Percentiles rank a stretch among this genome's conserved stretches.
phyloP scores from a whole-genome alignment of 2,113 vertebrate genomes.

The Oreochromis tanganicae region DNA sequence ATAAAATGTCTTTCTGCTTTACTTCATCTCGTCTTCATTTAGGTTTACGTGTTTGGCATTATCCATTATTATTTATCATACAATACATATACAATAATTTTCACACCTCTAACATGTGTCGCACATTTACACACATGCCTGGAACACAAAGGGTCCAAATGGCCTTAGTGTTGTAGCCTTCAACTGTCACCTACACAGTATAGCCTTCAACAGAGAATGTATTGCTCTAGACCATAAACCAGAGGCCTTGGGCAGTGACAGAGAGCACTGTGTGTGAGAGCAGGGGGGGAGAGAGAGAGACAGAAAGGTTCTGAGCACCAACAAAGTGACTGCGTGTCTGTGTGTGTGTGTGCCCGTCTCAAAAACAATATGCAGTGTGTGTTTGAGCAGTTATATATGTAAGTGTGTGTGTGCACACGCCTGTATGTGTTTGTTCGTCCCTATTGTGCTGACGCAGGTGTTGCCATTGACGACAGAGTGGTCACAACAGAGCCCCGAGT shows the following conservation, averaged over 20 bases:
- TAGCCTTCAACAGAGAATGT: constrained; percentile 49
- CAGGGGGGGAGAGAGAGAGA: not conserved
- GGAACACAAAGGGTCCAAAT: not conserved
- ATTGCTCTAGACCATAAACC: constrained; percentile 49
- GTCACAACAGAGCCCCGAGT: constrained; percentile 58
- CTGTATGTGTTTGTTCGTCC: not conserved
- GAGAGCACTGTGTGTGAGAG: constrained; percentile 3
- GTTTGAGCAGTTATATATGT: not conserved
- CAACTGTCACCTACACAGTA: constrained; percentile 33
- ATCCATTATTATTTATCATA: constrained; percentile 4
- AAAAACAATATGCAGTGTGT: not conserved
- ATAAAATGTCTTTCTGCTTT: not conserved
- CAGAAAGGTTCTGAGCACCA: not conserved
- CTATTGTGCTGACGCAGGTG: constrained; percentile 55
- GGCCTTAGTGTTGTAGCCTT: constrained; percentile 43
- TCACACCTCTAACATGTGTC: not conserved
- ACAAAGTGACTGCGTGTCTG: not conserved
- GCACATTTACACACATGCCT: not conserved
- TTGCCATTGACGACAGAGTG: constrained; percentile 57
- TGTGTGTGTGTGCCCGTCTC: not conserved
- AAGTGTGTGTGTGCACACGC: not conserved
- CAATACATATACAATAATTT: not conserved
- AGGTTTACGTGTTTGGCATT: not conserved
- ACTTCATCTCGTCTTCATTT: not conserved
- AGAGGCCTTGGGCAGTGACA: constrained; percentile 45